Evolutionary conservation across 2,888 invertebrate genomes (phyloP), one percentile per base, ranked within the genome.

Genomic region (Parapristionchus giblindavisi): DNA sequence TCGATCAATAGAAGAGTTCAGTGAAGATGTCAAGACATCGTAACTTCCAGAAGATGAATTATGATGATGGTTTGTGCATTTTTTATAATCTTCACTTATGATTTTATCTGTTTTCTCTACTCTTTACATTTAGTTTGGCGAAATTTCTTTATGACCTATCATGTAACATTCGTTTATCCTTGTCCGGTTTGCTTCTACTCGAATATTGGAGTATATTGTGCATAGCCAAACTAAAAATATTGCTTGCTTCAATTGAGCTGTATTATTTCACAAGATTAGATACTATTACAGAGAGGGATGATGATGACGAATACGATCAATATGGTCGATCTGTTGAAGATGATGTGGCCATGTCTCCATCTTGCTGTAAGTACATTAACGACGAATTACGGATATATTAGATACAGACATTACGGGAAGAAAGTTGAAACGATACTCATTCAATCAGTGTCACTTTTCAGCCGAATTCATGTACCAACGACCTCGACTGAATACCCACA

Each of bases 11-110:
- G n/a, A n/a, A n/a, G n/a, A n/a, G n/a, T 48, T 48, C 48, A 14
- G 11, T 48, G 14, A 76, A n/a, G 27, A 85, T 85, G 85, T 82
- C 85, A 3, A 77, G 85, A 32, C 85, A 85, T 56, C 77, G 85
- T 29, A 81, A 78, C 74, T 76, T 85, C 32, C 76, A 81, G 21
- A 85, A 85, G 43, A 74, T 85, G 72, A 79, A 84, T 74, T 77
- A 84, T 43, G 82, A 84, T 36, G 85, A 85, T 66, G 85, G 85
- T 84, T 71, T 66, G 65, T 34, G 14, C 24, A 38, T 54, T 11
- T 5, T 65, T 29, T 11, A 56, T 56, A 4, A 17, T 14, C 17
- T 43, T 43, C 8, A 8, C 43, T 14, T 17, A 43, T 17, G 8
- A 8, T 8, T 17, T 14, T 14, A 43, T 43, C 11, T 43, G 11